Conservation (phyloP, 2,113 vertebrate species). For the Nyctibius bracteatus region DNA sequence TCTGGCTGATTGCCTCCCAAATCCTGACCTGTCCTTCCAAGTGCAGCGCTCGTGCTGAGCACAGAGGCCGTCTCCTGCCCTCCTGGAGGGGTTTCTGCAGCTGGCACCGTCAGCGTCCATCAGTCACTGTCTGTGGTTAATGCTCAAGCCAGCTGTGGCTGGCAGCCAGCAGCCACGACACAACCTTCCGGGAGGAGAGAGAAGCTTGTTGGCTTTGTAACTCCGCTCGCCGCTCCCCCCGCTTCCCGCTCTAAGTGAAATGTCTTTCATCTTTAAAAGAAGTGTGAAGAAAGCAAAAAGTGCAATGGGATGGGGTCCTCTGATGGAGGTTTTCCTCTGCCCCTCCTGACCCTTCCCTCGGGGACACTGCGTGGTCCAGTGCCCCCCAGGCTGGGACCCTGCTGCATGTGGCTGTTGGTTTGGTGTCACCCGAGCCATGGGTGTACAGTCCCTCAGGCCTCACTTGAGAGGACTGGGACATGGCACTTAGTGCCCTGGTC, state of each 20-base stretch:
- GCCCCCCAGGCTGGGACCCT: neutral
- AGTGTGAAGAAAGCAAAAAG: neutral
- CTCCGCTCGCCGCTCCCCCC: neutral
- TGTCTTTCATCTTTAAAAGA: neutral
- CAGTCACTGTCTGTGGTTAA: neutral
- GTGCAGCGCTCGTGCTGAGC: neutral
- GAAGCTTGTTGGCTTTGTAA: neutral
- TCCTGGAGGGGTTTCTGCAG: neutral
- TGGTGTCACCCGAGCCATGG: neutral
- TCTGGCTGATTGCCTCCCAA: neutral
- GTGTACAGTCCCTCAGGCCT: neutral
- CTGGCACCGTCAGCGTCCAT: neutral
- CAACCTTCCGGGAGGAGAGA: neutral
- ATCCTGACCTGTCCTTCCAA: neutral
- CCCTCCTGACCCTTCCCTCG: neutral
- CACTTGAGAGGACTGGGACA: no score
- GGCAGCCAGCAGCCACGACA: neutral
- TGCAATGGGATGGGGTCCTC: neutral
- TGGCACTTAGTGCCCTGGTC: no score
- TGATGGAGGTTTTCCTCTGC: fast-evolving
- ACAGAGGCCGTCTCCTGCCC: neutral
- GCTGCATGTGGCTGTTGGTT: neutral
- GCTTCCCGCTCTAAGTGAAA: neutral
- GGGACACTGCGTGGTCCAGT: fast-evolving
- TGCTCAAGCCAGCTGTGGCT: neutral